Evolutionary conservation across 2,888 invertebrate species (phyloP), one percentile per base, ranked within the genome.

Genomic region (Allygus modestus): DNA sequence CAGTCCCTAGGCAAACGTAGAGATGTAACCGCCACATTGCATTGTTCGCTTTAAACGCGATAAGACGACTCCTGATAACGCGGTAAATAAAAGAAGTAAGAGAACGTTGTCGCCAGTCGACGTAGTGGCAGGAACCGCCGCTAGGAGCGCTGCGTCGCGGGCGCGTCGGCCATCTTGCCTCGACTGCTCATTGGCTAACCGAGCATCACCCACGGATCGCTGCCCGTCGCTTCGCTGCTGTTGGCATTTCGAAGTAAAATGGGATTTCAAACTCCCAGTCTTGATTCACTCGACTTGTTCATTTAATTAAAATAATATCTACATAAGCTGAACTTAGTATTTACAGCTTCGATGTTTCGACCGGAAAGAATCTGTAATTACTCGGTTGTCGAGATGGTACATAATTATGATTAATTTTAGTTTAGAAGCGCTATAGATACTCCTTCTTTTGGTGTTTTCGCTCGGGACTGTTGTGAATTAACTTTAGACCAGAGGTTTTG

Each of bases 251-350:
- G 37, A 58, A 58, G 81, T 61, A 33, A 69, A 61, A 69, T 69
- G 31, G 69, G 69, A 69, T 69, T 69, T 69, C 69, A 28, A 69
- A 69, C 69, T 69, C 69, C 69, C 69, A 69, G 69, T 28, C 69
- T 33, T n/a, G 69, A 33, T 69, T 69, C 69, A 33, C 31, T 69
- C n/a, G 69, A 20, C 54, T 20, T 54, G 20, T 17, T 31, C 15
- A n/a, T 69, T 69, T 69, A 69, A 69, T 69, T 69, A 69, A 69
- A 69, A 69, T 69, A 69, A 69, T 69, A 69, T 69, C 69, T 33
- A 31, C 23, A 31, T 28, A 33, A 31, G 69, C 31, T 33, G 31
- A 28, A 54, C 54, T 23, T 20, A 23, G 54, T 46, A 54, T 23
- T 54, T 23, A 54, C 54, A 54, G 15, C 54, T 2, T 20, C 23